Base-by-base conservation (phyloP, 2,888 invertebrate species). In the Alviniconcha strummeri region DNA sequence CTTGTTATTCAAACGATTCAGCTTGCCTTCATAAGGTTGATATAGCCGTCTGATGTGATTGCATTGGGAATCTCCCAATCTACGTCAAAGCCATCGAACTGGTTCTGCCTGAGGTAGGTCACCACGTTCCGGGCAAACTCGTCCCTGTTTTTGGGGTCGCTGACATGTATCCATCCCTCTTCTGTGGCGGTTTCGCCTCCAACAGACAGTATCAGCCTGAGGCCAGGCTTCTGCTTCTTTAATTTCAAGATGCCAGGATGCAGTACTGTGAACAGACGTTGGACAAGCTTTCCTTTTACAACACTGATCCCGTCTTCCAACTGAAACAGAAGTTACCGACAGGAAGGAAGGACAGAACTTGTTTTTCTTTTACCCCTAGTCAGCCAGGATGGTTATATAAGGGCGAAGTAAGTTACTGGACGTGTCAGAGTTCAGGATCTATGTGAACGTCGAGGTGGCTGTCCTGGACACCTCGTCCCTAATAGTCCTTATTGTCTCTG, bases 221-320 rank as follows among this genome's bases (percentile, higher is more conserved):
- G n/a, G 6, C 17, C 4, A 7, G 69, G 69, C 6, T 69, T 69
- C 13, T 13, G 6, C n/a, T n/a, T 6, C n/a, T 69, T 69, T 17
- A 69, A 7, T n/a, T 69, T 69, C 69, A 69, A 17, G n/a, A 69
- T 69, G 69, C 69, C 69, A 69, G 69, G 69, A 17, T 69, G 69
- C 13, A 69, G 69, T 17, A 69, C 69, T 69, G 69, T 69, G 6
- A 17, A 69, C 6, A 60, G 36, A 36, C 36, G 36, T 36, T 36
- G 36, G 36, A 36, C 36, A 36, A 36, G 36, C 36, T 36, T 36
- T 36, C 3, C 36, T 36, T 36, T 36, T 36, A 36, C 36, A 36
- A 36, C 36, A 36, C 36, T 36, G 36, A 36, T 36, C 36, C 36
- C 36, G 36, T 36, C 36, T 36, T 36, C 36, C 36, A 36, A 36